Conservation (phyloP, 1,140 invertebrate genomes). For the Drosophila santomea region DNA sequence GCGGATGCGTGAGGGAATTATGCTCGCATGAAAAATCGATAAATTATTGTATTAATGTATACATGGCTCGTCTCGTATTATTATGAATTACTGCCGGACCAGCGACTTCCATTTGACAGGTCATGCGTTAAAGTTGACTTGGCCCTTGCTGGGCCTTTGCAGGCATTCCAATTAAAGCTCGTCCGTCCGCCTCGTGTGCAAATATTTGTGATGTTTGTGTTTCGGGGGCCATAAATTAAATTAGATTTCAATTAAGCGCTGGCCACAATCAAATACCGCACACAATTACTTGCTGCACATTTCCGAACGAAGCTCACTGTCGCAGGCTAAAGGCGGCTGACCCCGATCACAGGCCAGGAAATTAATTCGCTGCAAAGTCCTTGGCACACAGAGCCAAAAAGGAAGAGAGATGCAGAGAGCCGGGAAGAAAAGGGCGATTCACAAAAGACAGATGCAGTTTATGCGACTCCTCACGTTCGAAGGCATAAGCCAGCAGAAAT, state of each 20-base stretch:
- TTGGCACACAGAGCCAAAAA: slow-evolving; percentile 49
- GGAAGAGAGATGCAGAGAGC: too few species aligned
- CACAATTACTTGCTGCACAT: slow-evolving; percentile 19
- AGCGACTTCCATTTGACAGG: slow-evolving; percentile 34
- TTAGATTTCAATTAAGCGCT: slow-evolving; percentile 71
- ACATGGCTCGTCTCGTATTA: slow-evolving; percentile 66
- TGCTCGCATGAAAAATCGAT: slow-evolving; percentile 70
- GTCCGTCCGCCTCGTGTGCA: slow-evolving; percentile 7
- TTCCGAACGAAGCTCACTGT: not conserved
- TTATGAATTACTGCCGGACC: slow-evolving; percentile 70
- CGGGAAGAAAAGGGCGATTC: not conserved
- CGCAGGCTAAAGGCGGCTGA: slow-evolving; percentile 9
- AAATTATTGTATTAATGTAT: slow-evolving; percentile 74
- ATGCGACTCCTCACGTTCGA: slow-evolving; percentile 14
- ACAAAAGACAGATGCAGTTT: slow-evolving; percentile 33
- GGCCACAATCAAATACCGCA: slow-evolving; percentile 49
- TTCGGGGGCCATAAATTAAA: slow-evolving; percentile 63
- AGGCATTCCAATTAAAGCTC: slow-evolving; percentile 72
- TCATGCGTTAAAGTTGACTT: slow-evolving; percentile 53
- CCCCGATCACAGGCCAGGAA: slow-evolving; percentile 27
- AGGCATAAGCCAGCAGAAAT: slow-evolving; percentile 54
- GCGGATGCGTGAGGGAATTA: slow-evolving; percentile 27
- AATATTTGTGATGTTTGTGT: slow-evolving; percentile 44
- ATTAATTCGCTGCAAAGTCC: slow-evolving; percentile 58
- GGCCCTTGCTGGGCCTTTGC: slow-evolving; percentile 5